Conservation (phyloP, 2,113 vertebrate genomes). For the Seriola dumerili region DNA sequence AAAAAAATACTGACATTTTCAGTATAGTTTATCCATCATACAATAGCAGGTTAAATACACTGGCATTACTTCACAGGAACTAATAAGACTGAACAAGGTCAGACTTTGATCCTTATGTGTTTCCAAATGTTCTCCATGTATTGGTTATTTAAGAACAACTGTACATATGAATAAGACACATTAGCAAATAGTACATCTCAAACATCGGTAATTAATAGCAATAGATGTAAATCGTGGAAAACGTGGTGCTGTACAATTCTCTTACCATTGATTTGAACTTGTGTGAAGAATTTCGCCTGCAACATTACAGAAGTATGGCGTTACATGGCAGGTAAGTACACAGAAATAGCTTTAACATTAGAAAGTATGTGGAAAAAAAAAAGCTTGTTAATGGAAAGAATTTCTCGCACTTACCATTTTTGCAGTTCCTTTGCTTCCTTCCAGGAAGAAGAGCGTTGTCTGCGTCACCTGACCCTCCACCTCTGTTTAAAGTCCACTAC, state of each 20-base stretch:
- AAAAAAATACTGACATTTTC: not conserved
- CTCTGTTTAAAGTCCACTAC: constrained; percentile 78
- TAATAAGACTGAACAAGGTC: not conserved
- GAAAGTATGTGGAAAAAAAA: not conserved
- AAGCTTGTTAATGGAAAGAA: not conserved
- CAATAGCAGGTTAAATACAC: not conserved
- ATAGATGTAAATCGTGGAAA: not conserved
- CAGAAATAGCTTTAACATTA: not conserved
- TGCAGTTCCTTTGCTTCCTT: constrained; percentile 17
- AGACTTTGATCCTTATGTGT: not conserved
- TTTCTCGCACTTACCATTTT: constrained; percentile 69
- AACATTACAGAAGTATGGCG: not conserved
- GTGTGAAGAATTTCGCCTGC: constrained; percentile 85
- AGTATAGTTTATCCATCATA: not conserved
- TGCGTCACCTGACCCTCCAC: constrained; percentile 65
- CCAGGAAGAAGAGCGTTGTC: constrained; percentile 57
- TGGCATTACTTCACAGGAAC: not conserved
- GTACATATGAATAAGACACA: not conserved
- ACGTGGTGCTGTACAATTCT: not conserved
- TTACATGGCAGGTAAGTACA: constrained; percentile 5
- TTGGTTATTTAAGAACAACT: not conserved
- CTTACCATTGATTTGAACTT: constrained; percentile 83
- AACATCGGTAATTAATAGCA: not conserved
- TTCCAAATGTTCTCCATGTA: not conserved
- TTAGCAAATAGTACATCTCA: not conserved